Base-by-base conservation (phyloP, 2,797 vertebrate species). In the Helarctos malayanus region DNA sequence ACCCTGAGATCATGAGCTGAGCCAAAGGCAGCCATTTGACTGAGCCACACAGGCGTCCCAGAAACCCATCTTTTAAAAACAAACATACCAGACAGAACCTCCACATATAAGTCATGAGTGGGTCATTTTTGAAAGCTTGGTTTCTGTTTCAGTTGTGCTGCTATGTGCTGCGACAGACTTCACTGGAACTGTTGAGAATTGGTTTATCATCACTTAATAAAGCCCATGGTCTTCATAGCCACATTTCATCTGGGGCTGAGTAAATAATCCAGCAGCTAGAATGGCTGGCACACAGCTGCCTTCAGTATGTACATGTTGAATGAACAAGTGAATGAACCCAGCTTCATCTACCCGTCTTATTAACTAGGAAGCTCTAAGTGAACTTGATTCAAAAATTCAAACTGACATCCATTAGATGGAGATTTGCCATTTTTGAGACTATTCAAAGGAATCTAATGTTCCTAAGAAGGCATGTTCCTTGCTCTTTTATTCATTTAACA, bases 361-460 rank as follows among this genome's bases (percentile, higher is more conserved):
- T 91, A 83, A 59, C 27, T 29, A 65, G 41, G 59, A 69, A 57
- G 4, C n/a, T 76, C 75, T 82, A 38, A 16, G n/a, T 76, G 25
- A 95, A 56, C 11, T 49, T 79, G 47, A 94, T 82, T 56, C 3
- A 75, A 32, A 94, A 79, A 94, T 80, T 94, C 29, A 68, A 41
- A 90, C 7, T 81, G 47, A 91, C 38, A 56, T 95, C 15, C 47
- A 35, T 15, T 68, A 83, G 41, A 71, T 78, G 54, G 88, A 69
- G 45, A 86, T 27, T 56, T 54, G 3, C 15, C 15, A 76, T 59
- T 85, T 91, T 49, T 27, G 21, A 96, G 27, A 54, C 83, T 91
- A 71, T 45, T 73, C 2, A 79, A 89, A 96, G 52, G 47, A 52
- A 25, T 65, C 52, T 76, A 76, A n/a, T 84, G 49, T 89, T 89